Evolutionary conservation across 2,113 vertebrate genomes (phyloP), one percentile per base, ranked within the genome.

Genomic region (Sarotherodon lohbergeri): DNA sequence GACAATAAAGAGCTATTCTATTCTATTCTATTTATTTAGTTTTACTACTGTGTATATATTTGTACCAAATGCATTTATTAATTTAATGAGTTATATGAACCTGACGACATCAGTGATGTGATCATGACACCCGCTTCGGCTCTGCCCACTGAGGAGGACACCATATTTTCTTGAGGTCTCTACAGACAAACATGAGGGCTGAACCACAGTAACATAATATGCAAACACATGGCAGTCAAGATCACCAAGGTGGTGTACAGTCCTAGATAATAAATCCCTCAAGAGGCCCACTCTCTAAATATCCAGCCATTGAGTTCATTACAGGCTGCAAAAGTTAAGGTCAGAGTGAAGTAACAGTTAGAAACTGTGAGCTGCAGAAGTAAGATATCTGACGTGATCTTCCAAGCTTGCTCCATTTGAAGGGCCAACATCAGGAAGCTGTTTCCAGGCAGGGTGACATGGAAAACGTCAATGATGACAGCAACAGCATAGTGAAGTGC

Each of bases 341-440:
- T 89, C 76, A 95, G 12, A n/a, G 96, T 93, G 88, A 95, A 96
- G 52, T 95, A 73, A 34, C 96, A 88, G 88, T 97, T 94, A 0
- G 96, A 97, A 6, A 93, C 1, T 5, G 95, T 94, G 89, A 97
- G 92, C 79, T 97, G 95, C 22, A 97, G 76, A 16, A 96, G 93
- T 80, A 96, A 94, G 54, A 95, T 89, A 73, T 93, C 94, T 8
- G 95, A 94, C 27, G 96, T 88, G 50, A 82, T 96, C 14, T 9
- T 73, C 24, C 50, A 84, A 43, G 24, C 63, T 43, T 5, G 94
- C 68, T 87, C 29, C 29, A 24, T 88, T 16, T 90, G 19, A 22
- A 95, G 16, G 12, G 57, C 46, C 85, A 86, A 93, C 4, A 93
- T 79, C 52, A 94, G 71, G 41, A 91, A 88, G 17, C 29, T 4